Conservation (phyloP, 2,797 vertebrate species). For the Cheirogaleus major region DNA sequence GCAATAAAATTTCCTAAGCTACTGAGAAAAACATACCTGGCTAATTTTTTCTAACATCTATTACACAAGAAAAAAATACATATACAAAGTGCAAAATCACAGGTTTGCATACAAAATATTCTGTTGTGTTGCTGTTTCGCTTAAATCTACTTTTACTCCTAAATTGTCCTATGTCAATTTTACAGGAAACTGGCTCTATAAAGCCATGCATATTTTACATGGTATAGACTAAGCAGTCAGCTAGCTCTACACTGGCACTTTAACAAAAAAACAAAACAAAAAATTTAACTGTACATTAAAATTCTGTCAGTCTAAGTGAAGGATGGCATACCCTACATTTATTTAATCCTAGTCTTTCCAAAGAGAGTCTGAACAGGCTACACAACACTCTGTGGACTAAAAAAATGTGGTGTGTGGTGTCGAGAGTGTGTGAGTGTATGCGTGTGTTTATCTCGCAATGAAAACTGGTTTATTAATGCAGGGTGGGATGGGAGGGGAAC, state of each 20-base stretch:
- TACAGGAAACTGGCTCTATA: background rate
- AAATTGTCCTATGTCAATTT: background rate
- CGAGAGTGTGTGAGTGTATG: background rate
- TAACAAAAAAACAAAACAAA: background rate
- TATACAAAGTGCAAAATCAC: background rate
- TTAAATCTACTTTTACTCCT: background rate
- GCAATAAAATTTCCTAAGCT: background rate
- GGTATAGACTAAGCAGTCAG: background rate
- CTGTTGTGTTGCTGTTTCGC: background rate
- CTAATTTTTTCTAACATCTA: background rate
- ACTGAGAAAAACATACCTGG: background rate
- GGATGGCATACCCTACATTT: slow-evolving; percentile 4
- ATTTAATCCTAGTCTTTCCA: slow-evolving; percentile 54
- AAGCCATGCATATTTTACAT: background rate
- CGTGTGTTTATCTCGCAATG: slow-evolving; percentile 2
- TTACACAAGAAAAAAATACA: background rate
- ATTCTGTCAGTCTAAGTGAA: slow-evolving; percentile 5
- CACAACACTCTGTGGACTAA: background rate
- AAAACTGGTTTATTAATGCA: background rate
- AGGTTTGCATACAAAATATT: background rate
- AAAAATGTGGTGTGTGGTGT: background rate
- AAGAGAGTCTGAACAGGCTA: background rate
- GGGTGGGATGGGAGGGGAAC: background rate
- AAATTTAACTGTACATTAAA: background rate
- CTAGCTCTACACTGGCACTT: background rate